Evolutionary conservation across 2,888 invertebrate genomes (phyloP).

Genomic region (Nesidiocoris tenuis): DNA sequence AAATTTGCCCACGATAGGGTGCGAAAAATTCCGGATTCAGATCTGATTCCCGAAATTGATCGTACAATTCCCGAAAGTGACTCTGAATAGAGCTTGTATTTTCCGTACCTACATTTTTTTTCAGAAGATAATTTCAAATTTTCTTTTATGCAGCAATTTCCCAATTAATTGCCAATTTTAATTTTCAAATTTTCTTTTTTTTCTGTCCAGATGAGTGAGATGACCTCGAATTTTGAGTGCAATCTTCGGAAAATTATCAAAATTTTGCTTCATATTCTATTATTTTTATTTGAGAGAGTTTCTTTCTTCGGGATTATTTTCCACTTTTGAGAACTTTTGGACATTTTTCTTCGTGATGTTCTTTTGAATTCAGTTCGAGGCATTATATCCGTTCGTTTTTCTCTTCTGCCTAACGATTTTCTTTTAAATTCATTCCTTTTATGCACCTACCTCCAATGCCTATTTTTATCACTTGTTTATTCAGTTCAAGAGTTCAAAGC

Average conservation of each 20-base stretch:
- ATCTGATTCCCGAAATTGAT: neutral
- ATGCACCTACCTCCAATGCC: too few species aligned
- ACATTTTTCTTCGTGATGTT: neutral
- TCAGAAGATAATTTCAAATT: neutral
- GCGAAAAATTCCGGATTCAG: constrained; percentile 2
- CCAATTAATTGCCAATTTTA: neutral
- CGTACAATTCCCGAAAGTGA: neutral
- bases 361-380: neutral
- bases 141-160: neutral
- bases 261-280: too few species aligned
- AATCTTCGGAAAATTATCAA: too few species aligned
- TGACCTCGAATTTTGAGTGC: neutral
- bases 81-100: neutral
- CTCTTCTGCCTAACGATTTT: too few species aligned
- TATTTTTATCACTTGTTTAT: too few species aligned
- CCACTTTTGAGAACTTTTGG: neutral
- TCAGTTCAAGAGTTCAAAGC: neutral
- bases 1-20: constrained; percentile 33
- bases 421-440: too few species aligned
- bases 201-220: neutral
- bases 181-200: neutral
- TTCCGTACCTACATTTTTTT: neutral
- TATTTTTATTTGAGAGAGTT: too few species aligned
- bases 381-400: too few species aligned
- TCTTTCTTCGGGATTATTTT: too few species aligned